These are phyloP conservation scores for Encarsia formosa DNA, from an alignment of 2,888 invertebrate species.

Conservation along the genomic window DNA sequence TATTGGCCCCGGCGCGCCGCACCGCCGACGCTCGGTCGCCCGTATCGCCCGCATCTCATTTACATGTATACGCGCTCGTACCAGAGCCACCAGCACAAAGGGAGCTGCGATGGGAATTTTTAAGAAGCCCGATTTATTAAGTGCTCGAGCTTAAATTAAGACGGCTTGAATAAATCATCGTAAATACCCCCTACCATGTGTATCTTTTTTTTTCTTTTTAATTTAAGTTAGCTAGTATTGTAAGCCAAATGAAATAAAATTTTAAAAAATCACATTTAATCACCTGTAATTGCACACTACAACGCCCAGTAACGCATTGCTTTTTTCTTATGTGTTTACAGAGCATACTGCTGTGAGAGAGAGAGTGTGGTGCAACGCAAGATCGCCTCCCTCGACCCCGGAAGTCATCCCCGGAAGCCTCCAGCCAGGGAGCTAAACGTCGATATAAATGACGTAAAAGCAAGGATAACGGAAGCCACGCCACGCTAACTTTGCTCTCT, in stretches of 20 bases:
- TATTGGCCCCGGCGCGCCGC: not conserved
- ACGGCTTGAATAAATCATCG: too few species aligned
- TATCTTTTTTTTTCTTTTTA: too few species aligned
- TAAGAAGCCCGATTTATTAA: too few species aligned
- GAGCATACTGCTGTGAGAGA: constrained; percentile 31
- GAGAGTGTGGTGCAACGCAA: too few species aligned
- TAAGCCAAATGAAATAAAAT: too few species aligned
- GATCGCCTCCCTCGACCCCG: too few species aligned
- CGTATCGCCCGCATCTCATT: constrained; percentile 22
- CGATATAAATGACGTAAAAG: constrained; percentile 50
- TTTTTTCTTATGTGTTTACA: constrained; percentile 48
- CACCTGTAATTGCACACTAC: constrained; percentile 43
- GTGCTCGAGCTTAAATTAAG: too few species aligned
- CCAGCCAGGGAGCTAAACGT: constrained; percentile 36
- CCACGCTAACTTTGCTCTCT: constrained; percentile 46
- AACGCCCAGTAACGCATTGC: constrained; percentile 44
- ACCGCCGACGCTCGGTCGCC: too few species aligned
- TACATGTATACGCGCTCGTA: constrained; percentile 1
- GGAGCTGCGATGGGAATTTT: not conserved
- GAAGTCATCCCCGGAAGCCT: constrained; percentile 41
- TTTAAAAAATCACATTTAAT: too few species aligned
- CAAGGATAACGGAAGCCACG: constrained; percentile 46
- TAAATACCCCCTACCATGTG: too few species aligned
- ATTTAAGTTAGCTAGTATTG: too few species aligned
- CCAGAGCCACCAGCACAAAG: not conserved